Evolutionary conservation across 2,113 vertebrate species (phyloP).

Genomic region (Pedionomus torquatus): DNA sequence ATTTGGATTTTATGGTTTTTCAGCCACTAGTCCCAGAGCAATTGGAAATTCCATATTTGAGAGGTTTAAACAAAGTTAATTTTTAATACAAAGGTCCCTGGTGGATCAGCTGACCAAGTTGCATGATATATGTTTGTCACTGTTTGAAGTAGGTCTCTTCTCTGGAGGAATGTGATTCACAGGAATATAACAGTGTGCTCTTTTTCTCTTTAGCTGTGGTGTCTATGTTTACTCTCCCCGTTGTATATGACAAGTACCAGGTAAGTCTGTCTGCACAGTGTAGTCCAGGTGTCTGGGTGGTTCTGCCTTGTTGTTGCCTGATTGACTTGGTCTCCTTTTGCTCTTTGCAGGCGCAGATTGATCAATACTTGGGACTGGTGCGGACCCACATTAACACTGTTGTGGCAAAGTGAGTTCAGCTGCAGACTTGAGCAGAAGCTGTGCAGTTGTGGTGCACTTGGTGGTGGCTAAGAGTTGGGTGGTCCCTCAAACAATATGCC

Average conservation of each 20-base stretch:
- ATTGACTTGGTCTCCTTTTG: neutral
- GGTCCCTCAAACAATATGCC: neutral
- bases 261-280: constrained; percentile 67
- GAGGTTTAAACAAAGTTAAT: neutral
- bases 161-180: neutral
- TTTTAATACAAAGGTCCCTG: constrained; percentile 17
- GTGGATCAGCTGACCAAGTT: constrained; percentile 22
- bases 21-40: neutral
- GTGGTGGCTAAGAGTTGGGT: neutral
- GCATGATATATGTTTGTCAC: neutral
- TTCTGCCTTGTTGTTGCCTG: neutral
- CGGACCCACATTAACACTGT: constrained; percentile 94
- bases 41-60: neutral
- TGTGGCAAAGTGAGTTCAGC: constrained; percentile 92
- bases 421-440: neutral
- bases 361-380: constrained; percentile 96
- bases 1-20: neutral
- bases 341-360: constrained; percentile 90
- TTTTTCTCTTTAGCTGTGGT: constrained; percentile 86
- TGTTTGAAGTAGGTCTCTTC: constrained; percentile 18
- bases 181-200: constrained; percentile 55
- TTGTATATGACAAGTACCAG: constrained; percentile 99
- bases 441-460: fast-evolving
- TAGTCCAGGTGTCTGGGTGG: neutral
- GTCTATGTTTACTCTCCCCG: constrained; percentile 96